These are phyloP conservation scores for Octomys mimax DNA, from an alignment of 2,797 vertebrate species.

Conservation along the genomic window DNA sequence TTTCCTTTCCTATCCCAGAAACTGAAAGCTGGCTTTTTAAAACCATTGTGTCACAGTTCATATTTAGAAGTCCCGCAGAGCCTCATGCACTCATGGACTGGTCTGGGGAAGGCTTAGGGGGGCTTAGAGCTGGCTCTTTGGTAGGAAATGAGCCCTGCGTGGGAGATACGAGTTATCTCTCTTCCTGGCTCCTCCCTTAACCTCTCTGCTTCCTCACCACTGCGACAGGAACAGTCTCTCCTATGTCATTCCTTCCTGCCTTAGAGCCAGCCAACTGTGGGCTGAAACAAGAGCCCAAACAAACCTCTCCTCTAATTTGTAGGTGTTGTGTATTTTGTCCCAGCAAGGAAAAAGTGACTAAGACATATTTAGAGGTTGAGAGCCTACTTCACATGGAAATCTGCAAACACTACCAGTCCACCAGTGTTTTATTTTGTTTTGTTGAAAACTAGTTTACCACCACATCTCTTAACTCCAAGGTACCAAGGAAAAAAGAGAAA, in stretches of 20 bases:
- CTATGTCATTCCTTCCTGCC: not conserved
- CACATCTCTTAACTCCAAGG: not conserved
- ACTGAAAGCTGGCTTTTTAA: not conserved
- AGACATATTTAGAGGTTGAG: not conserved
- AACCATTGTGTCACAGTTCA: not conserved
- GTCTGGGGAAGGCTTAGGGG: not conserved
- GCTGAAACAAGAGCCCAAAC: not conserved
- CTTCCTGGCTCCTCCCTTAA: not conserved
- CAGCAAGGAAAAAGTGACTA: not conserved
- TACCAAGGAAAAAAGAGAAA: not conserved
- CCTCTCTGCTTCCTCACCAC: not conserved
- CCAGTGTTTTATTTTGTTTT: not conserved
- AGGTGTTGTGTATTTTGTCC: not conserved
- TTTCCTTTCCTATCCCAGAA: not conserved
- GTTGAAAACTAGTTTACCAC: conserved; percentile 1
- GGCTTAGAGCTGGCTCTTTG: not conserved
- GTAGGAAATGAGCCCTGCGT: not conserved
- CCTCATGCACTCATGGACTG: not conserved
- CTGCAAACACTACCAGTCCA: not conserved
- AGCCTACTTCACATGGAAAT: not conserved
- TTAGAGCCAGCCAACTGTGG: not conserved
- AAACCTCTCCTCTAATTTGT: not conserved
- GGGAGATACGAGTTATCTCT: not conserved
- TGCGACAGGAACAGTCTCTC: not conserved
- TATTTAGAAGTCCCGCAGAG: not conserved